A percentile compares a stretch with the other conserved stretches of the same genome.
These are phyloP conservation scores for Phoxinus phoxinus DNA, from an alignment of 2,113 vertebrate genomes.

Conservation along the genomic window DNA sequence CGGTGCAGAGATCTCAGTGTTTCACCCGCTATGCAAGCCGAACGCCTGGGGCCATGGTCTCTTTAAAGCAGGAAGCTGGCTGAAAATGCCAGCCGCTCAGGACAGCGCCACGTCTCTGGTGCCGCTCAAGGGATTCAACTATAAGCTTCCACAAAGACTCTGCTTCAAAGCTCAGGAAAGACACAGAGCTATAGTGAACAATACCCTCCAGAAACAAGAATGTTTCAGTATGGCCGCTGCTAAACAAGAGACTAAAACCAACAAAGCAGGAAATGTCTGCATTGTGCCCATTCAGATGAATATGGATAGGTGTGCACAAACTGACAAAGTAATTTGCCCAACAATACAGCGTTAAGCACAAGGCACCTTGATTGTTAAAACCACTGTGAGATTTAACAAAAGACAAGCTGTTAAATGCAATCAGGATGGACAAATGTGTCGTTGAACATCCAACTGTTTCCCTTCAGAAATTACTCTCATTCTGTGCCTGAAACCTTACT, in stretches of 20 bases:
- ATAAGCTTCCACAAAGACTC: conserved; percentile 35
- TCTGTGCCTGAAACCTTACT: conserved; percentile 20
- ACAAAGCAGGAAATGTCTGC: not conserved
- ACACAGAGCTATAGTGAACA: not conserved
- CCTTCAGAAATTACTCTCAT: conserved; percentile 11
- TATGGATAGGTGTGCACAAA: conserved; percentile 25
- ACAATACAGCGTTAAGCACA: conserved; percentile 48
- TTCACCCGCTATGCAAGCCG: not conserved
- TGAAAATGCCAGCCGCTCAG: conserved; percentile 21
- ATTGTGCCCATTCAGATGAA: conserved; percentile 27
- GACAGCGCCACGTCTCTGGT: conserved; percentile 3
- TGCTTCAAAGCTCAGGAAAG: conserved; percentile 30
- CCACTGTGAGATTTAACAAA: conserved; percentile 63
- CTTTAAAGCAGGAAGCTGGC: conserved; percentile 15
- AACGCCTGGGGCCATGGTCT: conserved; percentile 37
- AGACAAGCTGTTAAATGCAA: conserved; percentile 70
- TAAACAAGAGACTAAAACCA: conserved; percentile 7
- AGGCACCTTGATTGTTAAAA: conserved; percentile 60
- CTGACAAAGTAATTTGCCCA: conserved; percentile 36
- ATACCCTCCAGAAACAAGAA: conserved; percentile 12
- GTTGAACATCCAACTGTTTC: conserved; percentile 54
- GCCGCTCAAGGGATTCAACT: not conserved
- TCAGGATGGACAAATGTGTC: conserved; percentile 64
- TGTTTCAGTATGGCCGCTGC: not conserved
- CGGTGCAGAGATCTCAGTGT: conserved; percentile 13